These are phyloP conservation scores for Drosophila tripunctata DNA, from an alignment of 2,888 invertebrate species.

Conservation along the genomic window DNA sequence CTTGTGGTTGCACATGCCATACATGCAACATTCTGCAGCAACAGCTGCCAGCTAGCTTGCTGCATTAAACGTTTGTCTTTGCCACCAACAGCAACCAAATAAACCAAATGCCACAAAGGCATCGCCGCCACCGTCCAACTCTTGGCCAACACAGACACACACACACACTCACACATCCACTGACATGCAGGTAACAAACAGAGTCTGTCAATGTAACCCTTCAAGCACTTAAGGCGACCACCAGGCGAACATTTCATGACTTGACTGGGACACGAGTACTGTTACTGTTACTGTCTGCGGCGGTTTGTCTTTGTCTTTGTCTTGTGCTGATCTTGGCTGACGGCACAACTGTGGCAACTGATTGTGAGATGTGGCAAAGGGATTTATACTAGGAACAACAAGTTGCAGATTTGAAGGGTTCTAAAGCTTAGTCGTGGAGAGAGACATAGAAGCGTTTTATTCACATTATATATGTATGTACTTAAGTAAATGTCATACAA, in stretches of 20 bases:
- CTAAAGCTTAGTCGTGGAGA: neutral
- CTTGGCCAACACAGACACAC: neutral
- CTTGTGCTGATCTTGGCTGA: conserved; percentile 29
- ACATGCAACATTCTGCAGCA: conserved; percentile 13
- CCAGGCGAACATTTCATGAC: conserved; percentile 51
- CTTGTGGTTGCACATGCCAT: conserved; percentile 59
- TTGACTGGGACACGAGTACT: conserved; percentile 19
- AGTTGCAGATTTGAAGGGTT: neutral
- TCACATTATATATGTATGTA: too few relatives aligned
- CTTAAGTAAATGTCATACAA: too few relatives aligned
- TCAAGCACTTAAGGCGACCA: conserved; percentile 63
- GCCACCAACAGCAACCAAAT: conserved; percentile 34
- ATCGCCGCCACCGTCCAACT: conserved; percentile 13
- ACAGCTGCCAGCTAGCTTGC: neutral
- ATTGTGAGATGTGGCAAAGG: neutral
- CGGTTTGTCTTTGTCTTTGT: conserved; percentile 32
- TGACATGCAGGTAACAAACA: conserved; percentile 23
- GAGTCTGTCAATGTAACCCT: conserved; percentile 26
- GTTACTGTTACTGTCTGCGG: conserved; percentile 39
- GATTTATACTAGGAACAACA: neutral
- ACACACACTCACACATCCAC: neutral
- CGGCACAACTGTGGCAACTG: neutral
- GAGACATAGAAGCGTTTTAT: too few relatives aligned
- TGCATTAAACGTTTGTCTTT: conserved; percentile 18
- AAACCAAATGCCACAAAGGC: conserved; percentile 45